Conservation (phyloP, 2,113 vertebrate genomes). For the Ciconia boyciana region DNA sequence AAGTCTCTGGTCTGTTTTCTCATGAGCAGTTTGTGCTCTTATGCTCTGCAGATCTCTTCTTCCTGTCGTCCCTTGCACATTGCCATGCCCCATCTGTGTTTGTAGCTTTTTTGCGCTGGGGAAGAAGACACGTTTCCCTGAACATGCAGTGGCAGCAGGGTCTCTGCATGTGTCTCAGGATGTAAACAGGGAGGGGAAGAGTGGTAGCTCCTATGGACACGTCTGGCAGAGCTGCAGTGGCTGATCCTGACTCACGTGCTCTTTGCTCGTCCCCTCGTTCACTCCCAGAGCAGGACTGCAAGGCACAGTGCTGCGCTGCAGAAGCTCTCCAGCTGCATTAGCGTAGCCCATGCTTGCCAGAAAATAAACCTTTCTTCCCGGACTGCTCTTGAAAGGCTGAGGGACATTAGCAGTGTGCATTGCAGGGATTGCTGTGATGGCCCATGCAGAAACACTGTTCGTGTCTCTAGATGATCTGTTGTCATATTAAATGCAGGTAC, state of each 20-base stretch:
- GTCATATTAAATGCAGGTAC: not conserved
- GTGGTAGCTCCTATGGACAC: fast-evolving
- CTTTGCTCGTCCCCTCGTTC: not conserved
- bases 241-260: not conserved
- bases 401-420: not conserved
- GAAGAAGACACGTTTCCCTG: not conserved
- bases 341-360: not conserved
- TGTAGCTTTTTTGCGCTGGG: not conserved
- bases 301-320: not conserved
- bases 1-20: not conserved
- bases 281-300: not conserved
- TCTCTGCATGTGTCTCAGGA: not conserved
- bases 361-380: not conserved
- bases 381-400: not conserved
- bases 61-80: not conserved
- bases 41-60: not conserved
- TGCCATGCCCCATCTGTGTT: not conserved
- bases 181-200: not conserved
- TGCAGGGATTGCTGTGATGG: not conserved
- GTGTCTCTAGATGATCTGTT: not conserved
- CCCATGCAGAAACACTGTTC: fast-evolving
- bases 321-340: not conserved
- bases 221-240: not conserved
- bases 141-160: not conserved
- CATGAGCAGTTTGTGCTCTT: not conserved